A percentile compares a stretch with the other conserved stretches of the same genome.
Evolutionary conservation across 2,888 invertebrate species (phyloP).

Genomic region (Erannis defoliaria): DNA sequence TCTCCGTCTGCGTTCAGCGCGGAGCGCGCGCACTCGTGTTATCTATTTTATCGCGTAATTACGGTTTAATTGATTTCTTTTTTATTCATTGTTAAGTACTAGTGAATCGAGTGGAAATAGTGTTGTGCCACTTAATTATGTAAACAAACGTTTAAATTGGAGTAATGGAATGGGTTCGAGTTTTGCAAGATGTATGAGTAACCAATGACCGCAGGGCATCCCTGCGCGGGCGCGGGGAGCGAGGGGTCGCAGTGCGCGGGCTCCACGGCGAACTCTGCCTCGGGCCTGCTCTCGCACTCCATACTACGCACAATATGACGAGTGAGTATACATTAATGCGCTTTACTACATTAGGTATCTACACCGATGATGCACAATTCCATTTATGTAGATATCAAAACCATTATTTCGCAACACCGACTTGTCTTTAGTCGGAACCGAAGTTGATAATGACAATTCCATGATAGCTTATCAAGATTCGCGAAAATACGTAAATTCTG

Average conservation of each 20-base stretch:
- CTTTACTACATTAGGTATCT: constrained; percentile 2
- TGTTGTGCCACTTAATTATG: constrained; percentile 60
- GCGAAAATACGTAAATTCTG: constrained; percentile 38
- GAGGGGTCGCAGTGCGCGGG: constrained; percentile 60
- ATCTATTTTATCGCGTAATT: constrained; percentile 48
- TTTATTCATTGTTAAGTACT: constrained; percentile 44
- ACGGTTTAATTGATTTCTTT: constrained; percentile 47
- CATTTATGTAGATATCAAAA: constrained; percentile 15
- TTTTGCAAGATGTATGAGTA: constrained; percentile 77
- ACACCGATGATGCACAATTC: constrained; percentile 15
- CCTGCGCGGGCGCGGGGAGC: constrained; percentile 67
- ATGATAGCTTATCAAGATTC: constrained; percentile 42
- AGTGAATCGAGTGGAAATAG: constrained; percentile 53
- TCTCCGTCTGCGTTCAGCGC: constrained; percentile 66
- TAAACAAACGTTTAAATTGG: constrained; percentile 61
- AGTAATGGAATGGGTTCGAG: constrained; percentile 67
- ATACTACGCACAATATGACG: constrained; percentile 56
- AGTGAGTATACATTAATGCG: constrained; percentile 53
- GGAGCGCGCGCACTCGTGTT: constrained; percentile 62
- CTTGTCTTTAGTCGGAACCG: constrained; percentile 30
- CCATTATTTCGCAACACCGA: constrained; percentile 19
- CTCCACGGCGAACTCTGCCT: constrained; percentile 44
- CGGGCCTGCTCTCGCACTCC: constrained; percentile 55
- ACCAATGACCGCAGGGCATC: constrained; percentile 78
- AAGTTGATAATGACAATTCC: constrained; percentile 32